phyloP scores from a whole-genome alignment of 2,797 vertebrate species.

The Phalanger gymnotis region DNA sequence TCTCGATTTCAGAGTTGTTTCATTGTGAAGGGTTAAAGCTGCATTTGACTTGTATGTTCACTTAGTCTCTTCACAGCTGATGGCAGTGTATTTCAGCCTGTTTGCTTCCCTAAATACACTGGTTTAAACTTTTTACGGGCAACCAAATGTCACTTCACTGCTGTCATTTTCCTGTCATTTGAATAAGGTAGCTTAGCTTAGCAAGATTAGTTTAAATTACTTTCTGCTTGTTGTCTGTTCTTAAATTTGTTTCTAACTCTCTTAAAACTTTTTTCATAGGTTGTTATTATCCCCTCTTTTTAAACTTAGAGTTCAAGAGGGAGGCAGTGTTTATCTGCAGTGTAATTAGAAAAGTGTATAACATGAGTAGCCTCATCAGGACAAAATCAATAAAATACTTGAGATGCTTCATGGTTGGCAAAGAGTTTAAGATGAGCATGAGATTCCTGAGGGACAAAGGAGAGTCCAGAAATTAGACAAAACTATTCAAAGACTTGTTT shows the following conservation, averaged over 20 bases:
- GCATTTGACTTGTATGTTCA: conserved; percentile 16
- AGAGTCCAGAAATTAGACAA: neutral
- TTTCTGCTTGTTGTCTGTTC: conserved; percentile 47
- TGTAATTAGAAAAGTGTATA: conserved; percentile 46
- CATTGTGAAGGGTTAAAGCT: conserved; percentile 42
- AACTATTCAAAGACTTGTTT: neutral
- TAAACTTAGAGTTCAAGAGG: neutral
- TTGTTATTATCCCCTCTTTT: conserved; percentile 12
- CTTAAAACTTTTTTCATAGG: conserved; percentile 44
- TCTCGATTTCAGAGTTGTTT: conserved; percentile 2
- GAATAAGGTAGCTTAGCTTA: conserved; percentile 25
- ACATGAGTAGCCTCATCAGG: conserved; percentile 22
- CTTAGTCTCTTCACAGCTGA: neutral
- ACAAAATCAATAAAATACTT: neutral
- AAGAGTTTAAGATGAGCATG: neutral
- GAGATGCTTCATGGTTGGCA: neutral
- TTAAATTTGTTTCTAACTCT: conserved; percentile 55
- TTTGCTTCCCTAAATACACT: neutral
- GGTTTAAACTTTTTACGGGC: conserved; percentile 33
- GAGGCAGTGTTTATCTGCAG: conserved; percentile 26
- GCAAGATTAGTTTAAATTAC: conserved; percentile 43
- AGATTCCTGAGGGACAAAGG: neutral
- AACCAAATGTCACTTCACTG: neutral
- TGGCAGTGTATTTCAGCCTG: neutral
- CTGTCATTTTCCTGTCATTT: conserved; percentile 29